Percentiles rank a stretch among this genome's conserved stretches.
phyloP scores from a whole-genome alignment of 2,797 vertebrate species.

The Pangasius larnaudii region DNA sequence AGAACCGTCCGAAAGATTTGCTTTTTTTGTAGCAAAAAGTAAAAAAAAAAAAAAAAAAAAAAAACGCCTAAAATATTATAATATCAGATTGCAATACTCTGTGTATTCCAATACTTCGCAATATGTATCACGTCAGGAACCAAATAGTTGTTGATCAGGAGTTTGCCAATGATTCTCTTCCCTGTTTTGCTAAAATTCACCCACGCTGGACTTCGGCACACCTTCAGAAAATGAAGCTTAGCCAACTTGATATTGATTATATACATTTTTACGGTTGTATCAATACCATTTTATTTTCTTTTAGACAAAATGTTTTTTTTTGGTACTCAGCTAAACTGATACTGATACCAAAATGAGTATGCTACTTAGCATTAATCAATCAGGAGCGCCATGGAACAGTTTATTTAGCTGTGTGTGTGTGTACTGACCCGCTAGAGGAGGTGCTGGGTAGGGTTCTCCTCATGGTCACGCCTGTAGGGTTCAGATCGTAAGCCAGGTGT shows the following conservation, averaged over 20 bases:
- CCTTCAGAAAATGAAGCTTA: not conserved
- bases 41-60: too few relatives aligned
- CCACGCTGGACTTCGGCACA: not conserved
- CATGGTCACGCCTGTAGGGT: constrained; percentile 87
- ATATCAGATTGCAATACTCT: not conserved
- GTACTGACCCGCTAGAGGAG: constrained; percentile 85
- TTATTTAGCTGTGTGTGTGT: constrained; percentile 9
- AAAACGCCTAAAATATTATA: not conserved
- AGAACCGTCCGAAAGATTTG: not conserved
- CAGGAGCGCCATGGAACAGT: not conserved
- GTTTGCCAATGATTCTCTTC: not conserved
- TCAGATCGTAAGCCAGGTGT: constrained; percentile 95
- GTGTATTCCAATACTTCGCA: not conserved
- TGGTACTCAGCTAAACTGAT: not conserved
- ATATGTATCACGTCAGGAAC: not conserved
- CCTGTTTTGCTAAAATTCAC: not conserved
- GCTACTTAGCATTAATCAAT: not conserved
- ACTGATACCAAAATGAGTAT: not conserved
- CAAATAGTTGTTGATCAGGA: not conserved
- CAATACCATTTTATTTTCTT: not conserved
- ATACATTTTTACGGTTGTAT: not conserved
- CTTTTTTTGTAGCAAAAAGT: not conserved
- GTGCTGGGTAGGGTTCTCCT: constrained; percentile 86
- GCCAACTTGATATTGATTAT: not conserved
- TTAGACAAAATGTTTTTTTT: not conserved